These are phyloP conservation scores for Xiphorhynchus erythropygius DNA, from an alignment of 2,797 vertebrate species.

Conservation along the genomic window DNA sequence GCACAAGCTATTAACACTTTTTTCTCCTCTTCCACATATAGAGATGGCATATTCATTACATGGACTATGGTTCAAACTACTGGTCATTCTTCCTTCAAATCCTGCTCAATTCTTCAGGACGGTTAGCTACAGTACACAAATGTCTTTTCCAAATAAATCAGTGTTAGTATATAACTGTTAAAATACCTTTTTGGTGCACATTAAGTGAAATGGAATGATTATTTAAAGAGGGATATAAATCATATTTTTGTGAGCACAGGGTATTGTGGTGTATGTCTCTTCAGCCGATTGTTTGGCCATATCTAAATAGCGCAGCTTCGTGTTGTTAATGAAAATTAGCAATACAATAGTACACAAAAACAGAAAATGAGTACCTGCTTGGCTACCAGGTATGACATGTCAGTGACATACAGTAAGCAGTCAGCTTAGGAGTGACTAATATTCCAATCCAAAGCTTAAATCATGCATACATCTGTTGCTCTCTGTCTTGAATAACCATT, in stretches of 20 bases:
- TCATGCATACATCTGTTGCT: neutral
- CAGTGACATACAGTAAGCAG: neutral
- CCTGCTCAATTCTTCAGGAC: neutral
- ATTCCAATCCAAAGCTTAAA: neutral
- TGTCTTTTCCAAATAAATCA: conserved; percentile 7
- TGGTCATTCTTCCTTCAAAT: neutral
- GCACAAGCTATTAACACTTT: neutral
- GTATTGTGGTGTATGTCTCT: neutral
- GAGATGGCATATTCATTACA: conserved; percentile 8
- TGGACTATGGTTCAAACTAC: neutral
- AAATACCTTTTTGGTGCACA: neutral
- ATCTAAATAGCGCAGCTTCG: neutral
- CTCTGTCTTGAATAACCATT: neutral
- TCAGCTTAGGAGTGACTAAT: neutral
- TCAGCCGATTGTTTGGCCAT: neutral
- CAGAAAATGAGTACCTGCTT: neutral
- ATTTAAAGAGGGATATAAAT: conserved; percentile 8
- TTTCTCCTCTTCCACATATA: neutral
- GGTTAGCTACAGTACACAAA: neutral
- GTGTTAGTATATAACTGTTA: neutral
- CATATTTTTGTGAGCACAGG: neutral
- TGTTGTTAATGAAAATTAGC: neutral
- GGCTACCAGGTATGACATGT: neutral
- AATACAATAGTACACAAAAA: neutral
- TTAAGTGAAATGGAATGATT: neutral